phyloP scores from a whole-genome alignment of 2,888 invertebrate species.

The Abrostola triplasia region DNA sequence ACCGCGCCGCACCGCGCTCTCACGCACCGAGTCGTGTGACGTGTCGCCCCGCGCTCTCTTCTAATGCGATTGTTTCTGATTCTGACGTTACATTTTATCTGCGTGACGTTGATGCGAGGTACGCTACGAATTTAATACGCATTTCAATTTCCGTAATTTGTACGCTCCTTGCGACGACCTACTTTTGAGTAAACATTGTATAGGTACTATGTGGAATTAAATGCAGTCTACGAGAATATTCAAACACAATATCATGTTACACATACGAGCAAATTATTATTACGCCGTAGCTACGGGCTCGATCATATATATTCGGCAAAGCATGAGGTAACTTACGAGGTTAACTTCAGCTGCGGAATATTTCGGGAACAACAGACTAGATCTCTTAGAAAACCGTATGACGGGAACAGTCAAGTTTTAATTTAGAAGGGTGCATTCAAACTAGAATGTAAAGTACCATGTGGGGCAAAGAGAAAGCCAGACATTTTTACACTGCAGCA shows the following conservation, averaged over 20 bases:
- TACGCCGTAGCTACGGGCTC: slow-evolving; percentile 12
- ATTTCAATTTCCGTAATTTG: slow-evolving; percentile 25
- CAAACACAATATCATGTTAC: slow-evolving; percentile 17
- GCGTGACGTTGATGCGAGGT: slow-evolving; percentile 47
- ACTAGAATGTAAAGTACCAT: slow-evolving; percentile 15
- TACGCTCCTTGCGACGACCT: slow-evolving; percentile 7
- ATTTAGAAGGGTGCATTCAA: slow-evolving; percentile 19
- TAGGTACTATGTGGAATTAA: slow-evolving; percentile 3
- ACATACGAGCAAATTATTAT: slow-evolving; percentile 26
- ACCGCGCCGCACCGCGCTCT: slow-evolving; percentile 17
- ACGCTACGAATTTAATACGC: slow-evolving; percentile 45
- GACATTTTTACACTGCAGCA: slow-evolving; percentile 15
- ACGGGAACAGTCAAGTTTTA: slow-evolving; percentile 9
- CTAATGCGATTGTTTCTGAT: slow-evolving; percentile 59
- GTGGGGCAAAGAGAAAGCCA: neutral
- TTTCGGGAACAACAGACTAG: slow-evolving; percentile 11
- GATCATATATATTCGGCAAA: slow-evolving; percentile 26
- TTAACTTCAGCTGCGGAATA: slow-evolving; percentile 22
- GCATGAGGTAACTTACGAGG: slow-evolving; percentile 28
- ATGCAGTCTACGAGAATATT: slow-evolving; percentile 20
- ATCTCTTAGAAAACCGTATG: slow-evolving; percentile 4
- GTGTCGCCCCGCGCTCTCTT: slow-evolving; percentile 30
- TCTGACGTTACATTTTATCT: slow-evolving; percentile 50
- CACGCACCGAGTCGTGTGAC: slow-evolving; percentile 23
- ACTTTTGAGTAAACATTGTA: slow-evolving; percentile 3